Evolutionary conservation across 2,113 vertebrate genomes (phyloP).

Genomic region (Chitala chitala): DNA sequence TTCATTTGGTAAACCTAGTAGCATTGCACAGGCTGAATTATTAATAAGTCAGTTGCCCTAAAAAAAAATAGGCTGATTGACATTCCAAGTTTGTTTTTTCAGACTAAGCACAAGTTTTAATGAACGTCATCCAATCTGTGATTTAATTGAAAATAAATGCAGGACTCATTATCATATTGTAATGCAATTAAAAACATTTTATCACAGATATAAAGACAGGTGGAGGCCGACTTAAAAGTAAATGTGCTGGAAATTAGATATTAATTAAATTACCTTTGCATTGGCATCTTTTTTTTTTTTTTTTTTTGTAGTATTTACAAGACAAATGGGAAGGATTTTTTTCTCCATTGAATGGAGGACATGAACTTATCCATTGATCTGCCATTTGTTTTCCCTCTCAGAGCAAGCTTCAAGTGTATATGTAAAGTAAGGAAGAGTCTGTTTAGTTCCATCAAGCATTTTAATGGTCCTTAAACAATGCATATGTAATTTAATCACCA

Average conservation of each 20-base stretch:
- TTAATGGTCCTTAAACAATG: conserved; percentile 16
- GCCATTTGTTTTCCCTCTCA: neutral
- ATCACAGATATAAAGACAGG: conserved; percentile 3
- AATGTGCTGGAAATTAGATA: neutral
- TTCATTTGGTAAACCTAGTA: neutral
- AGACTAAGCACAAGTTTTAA: conserved; percentile 15
- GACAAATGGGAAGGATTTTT: neutral
- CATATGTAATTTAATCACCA: neutral
- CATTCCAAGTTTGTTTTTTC: conserved; percentile 16
- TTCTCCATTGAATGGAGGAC: neutral
- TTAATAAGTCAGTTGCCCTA: neutral
- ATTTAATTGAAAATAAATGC: conserved; percentile 23
- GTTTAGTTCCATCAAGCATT: neutral
- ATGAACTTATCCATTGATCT: neutral
- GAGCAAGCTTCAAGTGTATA: neutral
- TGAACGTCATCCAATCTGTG: conserved; percentile 16
- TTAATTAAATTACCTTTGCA: neutral
- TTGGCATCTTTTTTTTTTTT: neutral
- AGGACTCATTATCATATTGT: conserved; percentile 16
- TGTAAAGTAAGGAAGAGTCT: neutral
- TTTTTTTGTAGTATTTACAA: neutral
- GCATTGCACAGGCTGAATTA: neutral
- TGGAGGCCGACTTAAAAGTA: neutral
- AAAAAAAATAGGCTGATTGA: conserved; percentile 15
- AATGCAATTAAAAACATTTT: conserved; percentile 15